phyloP scores from a whole-genome alignment of 2,888 invertebrate species.

The Dorcus hopei region DNA sequence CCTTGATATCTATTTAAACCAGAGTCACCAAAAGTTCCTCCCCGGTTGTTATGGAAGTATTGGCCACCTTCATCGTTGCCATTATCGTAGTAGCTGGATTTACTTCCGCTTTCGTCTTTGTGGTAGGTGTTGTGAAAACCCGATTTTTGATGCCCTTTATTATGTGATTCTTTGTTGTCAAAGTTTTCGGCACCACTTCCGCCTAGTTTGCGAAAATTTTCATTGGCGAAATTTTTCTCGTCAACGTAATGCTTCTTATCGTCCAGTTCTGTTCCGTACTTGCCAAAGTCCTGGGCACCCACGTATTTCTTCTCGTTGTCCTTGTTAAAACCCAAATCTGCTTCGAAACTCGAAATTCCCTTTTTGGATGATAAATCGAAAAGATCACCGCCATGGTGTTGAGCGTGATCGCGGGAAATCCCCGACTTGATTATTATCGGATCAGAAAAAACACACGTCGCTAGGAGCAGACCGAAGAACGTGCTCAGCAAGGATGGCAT shows the following conservation, averaged over 20 bases:
- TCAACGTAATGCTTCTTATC: constrained; percentile 39
- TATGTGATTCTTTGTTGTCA: constrained; percentile 51
- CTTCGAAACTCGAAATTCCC: constrained; percentile 39
- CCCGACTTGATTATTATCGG: constrained; percentile 31
- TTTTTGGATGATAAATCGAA: constrained; percentile 25
- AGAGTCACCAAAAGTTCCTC: constrained; percentile 33
- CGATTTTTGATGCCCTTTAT: constrained; percentile 67
- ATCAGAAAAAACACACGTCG: constrained; percentile 4
- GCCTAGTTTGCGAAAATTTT: constrained; percentile 38
- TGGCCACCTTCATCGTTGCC: constrained; percentile 50
- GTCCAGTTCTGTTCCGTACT: constrained; percentile 36
- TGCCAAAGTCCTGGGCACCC: constrained; percentile 36
- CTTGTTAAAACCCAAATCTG: constrained; percentile 41
- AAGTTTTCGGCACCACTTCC: constrained; percentile 36
- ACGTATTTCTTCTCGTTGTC: constrained; percentile 38
- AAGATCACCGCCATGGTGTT: constrained; percentile 25
- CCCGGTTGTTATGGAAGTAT: constrained; percentile 37
- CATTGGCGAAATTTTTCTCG: constrained; percentile 35
- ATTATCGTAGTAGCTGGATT: constrained; percentile 68
- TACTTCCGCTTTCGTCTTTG: constrained; percentile 68
- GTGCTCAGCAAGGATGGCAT: constrained; percentile 1
- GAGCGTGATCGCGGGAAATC: constrained; percentile 22
- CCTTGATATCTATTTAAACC: constrained; percentile 34
- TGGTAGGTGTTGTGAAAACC: constrained; percentile 69
- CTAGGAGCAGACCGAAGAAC: neutral